phyloP scores from a whole-genome alignment of 2,797 vertebrate species.

The Crocodylus rhombifer region DNA sequence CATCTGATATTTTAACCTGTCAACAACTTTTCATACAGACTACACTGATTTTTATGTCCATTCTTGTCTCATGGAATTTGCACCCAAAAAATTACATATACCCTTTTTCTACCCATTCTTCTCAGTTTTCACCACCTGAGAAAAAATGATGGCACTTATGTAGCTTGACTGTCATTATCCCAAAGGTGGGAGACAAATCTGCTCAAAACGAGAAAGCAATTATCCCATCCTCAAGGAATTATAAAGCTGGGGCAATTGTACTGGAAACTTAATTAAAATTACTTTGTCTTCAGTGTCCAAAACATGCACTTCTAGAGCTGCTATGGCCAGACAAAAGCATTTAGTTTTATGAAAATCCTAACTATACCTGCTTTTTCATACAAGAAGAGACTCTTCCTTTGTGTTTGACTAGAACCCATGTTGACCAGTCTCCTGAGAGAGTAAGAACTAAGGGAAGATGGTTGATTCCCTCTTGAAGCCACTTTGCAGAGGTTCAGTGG shows the following conservation, averaged over 20 bases:
- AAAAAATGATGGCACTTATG: not conserved
- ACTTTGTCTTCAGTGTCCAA: not conserved
- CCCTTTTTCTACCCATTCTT: fast-evolving
- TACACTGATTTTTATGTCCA: not conserved
- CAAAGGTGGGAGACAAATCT: not conserved
- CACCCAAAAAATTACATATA: not conserved
- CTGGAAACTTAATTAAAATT: not conserved
- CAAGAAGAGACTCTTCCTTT: not conserved
- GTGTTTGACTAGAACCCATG: not conserved
- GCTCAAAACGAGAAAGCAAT: not conserved
- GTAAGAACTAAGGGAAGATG: not conserved
- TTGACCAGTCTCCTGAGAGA: not conserved
- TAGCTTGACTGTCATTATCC: not conserved
- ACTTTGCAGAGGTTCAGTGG: not conserved
- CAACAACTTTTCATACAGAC: not conserved
- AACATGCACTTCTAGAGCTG: not conserved
- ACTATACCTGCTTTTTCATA: not conserved
- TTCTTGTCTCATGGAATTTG: not conserved
- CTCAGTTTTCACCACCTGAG: not conserved
- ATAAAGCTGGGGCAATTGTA: not conserved
- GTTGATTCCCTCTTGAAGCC: not conserved
- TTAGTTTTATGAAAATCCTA: not conserved
- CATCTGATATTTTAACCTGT: not conserved
- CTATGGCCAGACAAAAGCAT: not conserved
- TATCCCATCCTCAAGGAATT: fast-evolving